A percentile compares a stretch with the other conserved stretches of the same genome.
Evolutionary conservation across 2,888 invertebrate species (phyloP).

Genomic region (Omphaloscelis lunosa): DNA sequence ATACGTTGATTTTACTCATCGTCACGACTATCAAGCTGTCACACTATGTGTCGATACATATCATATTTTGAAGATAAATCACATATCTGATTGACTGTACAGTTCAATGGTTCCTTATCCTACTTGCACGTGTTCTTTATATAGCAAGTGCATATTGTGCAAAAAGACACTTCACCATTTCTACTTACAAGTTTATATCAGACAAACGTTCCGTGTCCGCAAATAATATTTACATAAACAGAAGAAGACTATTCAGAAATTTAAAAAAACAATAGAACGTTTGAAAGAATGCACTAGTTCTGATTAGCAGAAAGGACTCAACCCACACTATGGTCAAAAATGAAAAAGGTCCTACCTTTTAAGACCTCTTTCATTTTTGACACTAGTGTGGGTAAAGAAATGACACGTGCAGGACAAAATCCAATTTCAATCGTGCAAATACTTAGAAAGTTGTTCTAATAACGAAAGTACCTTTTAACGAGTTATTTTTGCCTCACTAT

Average conservation of each 20-base stretch:
- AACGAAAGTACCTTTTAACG: neutral
- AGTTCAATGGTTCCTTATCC: constrained; percentile 44
- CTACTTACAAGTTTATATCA: constrained; percentile 10
- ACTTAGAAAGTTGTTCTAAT: neutral
- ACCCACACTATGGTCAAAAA: too few species aligned
- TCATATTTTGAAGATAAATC: constrained; percentile 44
- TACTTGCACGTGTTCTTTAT: constrained; percentile 40
- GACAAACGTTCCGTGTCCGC: too few species aligned
- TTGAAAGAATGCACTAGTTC: too few species aligned
- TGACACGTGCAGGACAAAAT: constrained; percentile 28
- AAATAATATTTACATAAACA: too few species aligned
- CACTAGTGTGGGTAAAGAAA: too few species aligned
- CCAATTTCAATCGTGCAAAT: constrained; percentile 12
- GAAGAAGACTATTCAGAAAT: too few species aligned
- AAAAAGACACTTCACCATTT: constrained; percentile 16
- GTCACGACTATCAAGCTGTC: neutral
- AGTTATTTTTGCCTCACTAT: neutral
- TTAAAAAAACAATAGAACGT: too few species aligned
- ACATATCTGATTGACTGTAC: constrained; percentile 27
- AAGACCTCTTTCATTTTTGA: too few species aligned
- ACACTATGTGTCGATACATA: constrained; percentile 18
- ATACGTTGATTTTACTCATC: constrained; percentile 7
- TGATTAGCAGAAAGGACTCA: too few species aligned
- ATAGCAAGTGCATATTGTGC: constrained; percentile 24
- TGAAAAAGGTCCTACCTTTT: too few species aligned